These are phyloP conservation scores for Tylochromis polylepis DNA, from an alignment of 2,113 vertebrate species.

Conservation along the genomic window DNA sequence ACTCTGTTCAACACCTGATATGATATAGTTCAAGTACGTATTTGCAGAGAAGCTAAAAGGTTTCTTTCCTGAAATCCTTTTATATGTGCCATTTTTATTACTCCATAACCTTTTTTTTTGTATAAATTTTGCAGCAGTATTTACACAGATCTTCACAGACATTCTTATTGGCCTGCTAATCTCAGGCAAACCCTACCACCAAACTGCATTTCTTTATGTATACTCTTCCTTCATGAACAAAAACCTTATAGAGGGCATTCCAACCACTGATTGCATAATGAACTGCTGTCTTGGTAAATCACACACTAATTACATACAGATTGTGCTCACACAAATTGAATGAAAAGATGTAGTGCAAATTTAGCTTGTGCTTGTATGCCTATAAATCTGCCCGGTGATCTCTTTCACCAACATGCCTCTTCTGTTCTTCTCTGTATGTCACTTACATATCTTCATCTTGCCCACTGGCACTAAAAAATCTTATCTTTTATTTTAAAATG, in stretches of 20 bases:
- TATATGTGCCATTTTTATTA: neutral
- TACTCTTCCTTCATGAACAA: neutral
- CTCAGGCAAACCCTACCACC: neutral
- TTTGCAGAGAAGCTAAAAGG: neutral
- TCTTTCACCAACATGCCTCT: neutral
- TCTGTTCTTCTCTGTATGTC: neutral
- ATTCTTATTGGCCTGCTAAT: neutral
- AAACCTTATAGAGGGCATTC: neutral
- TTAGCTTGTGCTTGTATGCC: neutral
- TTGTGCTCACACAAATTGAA: neutral
- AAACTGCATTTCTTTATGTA: neutral
- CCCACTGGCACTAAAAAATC: neutral
- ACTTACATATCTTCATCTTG: neutral
- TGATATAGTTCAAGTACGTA: neutral
- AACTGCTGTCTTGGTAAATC: constrained; percentile 15
- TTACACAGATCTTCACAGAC: neutral
- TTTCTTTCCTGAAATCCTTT: neutral
- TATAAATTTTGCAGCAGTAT: neutral
- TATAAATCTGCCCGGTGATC: neutral
- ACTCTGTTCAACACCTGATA: neutral
- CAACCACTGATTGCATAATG: constrained; percentile 1
- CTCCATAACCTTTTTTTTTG: neutral
- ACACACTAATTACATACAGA: neutral
- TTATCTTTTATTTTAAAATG: neutral
- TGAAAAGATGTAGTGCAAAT: neutral